These are phyloP conservation scores for Cryptophagus acutangulus DNA, from an alignment of 2,888 invertebrate species.

Conservation along the genomic window DNA sequence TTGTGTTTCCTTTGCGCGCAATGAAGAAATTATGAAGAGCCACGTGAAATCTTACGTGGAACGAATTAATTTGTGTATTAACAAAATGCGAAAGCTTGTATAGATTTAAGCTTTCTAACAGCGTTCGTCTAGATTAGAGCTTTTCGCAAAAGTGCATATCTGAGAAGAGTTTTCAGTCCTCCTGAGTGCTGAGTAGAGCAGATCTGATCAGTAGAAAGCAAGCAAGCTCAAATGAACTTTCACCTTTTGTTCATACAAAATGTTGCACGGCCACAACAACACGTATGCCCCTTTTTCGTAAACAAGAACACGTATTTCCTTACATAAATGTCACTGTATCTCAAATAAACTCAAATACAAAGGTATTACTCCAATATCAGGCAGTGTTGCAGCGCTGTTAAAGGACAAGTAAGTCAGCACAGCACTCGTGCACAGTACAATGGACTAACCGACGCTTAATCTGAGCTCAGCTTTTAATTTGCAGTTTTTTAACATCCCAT, in stretches of 20 bases:
- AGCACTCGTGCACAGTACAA: slow-evolving; percentile 50
- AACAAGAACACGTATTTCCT: slow-evolving; percentile 11
- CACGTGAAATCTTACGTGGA: slow-evolving; percentile 9
- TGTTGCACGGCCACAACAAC: slow-evolving; percentile 4
- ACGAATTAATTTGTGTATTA: slow-evolving; percentile 22
- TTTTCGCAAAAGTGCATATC: slow-evolving; percentile 11
- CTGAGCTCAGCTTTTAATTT: slow-evolving; percentile 51
- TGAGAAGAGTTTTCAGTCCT: slow-evolving; percentile 12
- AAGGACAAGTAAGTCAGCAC: slow-evolving; percentile 47
- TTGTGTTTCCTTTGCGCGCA: slow-evolving; percentile 25
- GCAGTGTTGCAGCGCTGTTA: slow-evolving; percentile 33
- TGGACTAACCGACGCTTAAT: slow-evolving; percentile 51
- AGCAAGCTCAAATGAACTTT: too few relatives aligned
- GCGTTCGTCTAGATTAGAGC: slow-evolving; percentile 18
- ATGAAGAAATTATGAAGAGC: slow-evolving; percentile 8
- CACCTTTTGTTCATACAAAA: not conserved
- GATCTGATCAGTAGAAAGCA: too few relatives aligned
- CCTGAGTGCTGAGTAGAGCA: too few relatives aligned
- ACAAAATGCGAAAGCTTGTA: slow-evolving; percentile 24
- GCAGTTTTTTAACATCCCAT: slow-evolving; percentile 46
- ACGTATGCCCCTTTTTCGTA: slow-evolving; percentile 10
- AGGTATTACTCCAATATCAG: slow-evolving; percentile 18
- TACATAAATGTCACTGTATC: slow-evolving; percentile 19
- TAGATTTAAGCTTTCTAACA: slow-evolving; percentile 22
- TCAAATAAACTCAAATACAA: too few relatives aligned